A percentile compares a stretch with the other conserved stretches of the same genome.
phyloP scores from a whole-genome alignment of 2,888 invertebrate species.

The Dryococelus australis region DNA sequence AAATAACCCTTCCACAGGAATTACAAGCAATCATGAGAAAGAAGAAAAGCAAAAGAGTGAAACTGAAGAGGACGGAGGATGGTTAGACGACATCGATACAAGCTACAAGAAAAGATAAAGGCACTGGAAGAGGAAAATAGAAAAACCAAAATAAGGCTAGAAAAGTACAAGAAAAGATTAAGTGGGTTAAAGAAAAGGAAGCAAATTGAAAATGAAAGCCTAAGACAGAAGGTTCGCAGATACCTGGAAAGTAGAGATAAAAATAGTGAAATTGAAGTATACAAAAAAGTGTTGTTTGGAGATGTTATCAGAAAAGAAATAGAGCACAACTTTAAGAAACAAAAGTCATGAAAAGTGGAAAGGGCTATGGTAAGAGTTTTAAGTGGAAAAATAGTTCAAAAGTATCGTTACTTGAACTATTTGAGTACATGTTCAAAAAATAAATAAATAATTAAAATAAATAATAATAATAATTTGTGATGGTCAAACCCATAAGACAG shows the following conservation, averaged over 20 bases:
- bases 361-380: neutral
- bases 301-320: neutral
- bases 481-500: neutral
- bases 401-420: too few species aligned
- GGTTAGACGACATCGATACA: neutral
- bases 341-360: neutral
- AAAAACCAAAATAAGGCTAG: too few species aligned
- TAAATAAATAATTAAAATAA: too few species aligned
- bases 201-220: neutral
- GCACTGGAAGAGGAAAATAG: too few species aligned
- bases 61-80: neutral
- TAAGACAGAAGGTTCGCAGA: neutral
- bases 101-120: too few species aligned
- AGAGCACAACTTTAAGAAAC: neutral
- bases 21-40: neutral
- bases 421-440: too few species aligned
- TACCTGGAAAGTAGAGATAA: neutral
- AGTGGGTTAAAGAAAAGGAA: neutral
- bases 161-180: neutral
- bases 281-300: neutral
- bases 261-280: neutral
- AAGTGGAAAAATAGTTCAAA: neutral
- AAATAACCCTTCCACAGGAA: neutral
- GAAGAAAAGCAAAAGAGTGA: neutral
- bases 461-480: neutral